Evolutionary conservation across 2,113 vertebrate genomes (phyloP), one percentile per base, ranked within the genome.

Genomic region (Scopus umbretta): DNA sequence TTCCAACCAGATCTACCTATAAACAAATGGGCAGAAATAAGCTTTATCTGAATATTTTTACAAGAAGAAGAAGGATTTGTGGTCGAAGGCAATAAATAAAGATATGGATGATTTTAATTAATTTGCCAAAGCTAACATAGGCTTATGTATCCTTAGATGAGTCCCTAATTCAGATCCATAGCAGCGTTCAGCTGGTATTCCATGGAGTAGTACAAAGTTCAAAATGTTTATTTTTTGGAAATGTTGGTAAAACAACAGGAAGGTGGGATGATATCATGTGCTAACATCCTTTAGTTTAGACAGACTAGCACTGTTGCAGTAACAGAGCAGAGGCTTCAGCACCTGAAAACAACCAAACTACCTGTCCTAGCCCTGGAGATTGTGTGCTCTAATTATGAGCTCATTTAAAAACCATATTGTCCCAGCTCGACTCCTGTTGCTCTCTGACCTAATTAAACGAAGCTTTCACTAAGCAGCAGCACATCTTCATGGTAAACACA

Each of bases 391-490:
- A 53, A 83, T 86, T 74, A 67, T 42, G 23, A 81, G 9, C 32
- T 89, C 17, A 42, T 94, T 94, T 71, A 7, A 89, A 90, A 88
- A 30, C 10, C 6, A 1, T 45, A 6, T 76, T 80, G 55, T 91
- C 47, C 26, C 65, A 71, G 42, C 25, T 80, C 11, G 2, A 20
- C 17, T 78, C 34, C 47, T 84, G 30, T 55, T 83, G 20, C 16
- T 86, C 27, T 96, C 83, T 78, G 38, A 71, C 55, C 18, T 74
- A 88, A 91, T 86, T 90, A 94, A 96, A 58, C 74, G 17, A 88
- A 95, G 38, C 10, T 78, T 94, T 62, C 36, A 72, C 42, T 90
- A 66, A 78, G 40, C 3, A 86, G 30, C 13, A 81, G 43, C 38
- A 36, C 16, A 47, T 27, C 18, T 80, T 91, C 27, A 10, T 15